These are phyloP conservation scores for Drosophila equinoxialis DNA, from an alignment of 1,140 invertebrate species.

Conservation along the genomic window DNA sequence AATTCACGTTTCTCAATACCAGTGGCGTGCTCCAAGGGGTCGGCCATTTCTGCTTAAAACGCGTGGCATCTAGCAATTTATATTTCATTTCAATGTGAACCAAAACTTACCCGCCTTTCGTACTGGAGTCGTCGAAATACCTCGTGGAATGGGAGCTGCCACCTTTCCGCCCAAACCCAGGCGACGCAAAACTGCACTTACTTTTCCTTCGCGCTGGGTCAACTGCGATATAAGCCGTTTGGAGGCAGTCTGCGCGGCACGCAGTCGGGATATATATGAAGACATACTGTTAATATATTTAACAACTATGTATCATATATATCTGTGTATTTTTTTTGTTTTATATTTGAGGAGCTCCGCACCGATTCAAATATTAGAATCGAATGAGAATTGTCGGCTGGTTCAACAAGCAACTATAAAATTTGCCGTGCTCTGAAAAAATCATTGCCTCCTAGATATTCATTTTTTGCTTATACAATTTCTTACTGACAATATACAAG, in stretches of 20 bases:
- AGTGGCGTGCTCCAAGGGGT: constrained; percentile 95
- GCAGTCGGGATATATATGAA: constrained; percentile 57
- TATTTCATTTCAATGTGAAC: constrained; percentile 25
- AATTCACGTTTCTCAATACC: constrained; percentile 95
- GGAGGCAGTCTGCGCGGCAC: constrained; percentile 40
- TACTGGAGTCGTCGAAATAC: constrained; percentile 54
- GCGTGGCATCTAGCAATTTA: constrained; percentile 31
- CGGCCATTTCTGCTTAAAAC: constrained; percentile 84
- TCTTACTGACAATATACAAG: no score
- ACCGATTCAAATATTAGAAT: not conserved
- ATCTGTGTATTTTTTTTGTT: not conserved
- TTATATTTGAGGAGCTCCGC: not conserved
- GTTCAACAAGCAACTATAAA: not conserved
- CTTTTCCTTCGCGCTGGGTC: constrained; percentile 50
- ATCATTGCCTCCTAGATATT: no score
- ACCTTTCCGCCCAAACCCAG: constrained; percentile 40
- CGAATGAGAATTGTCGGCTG: not conserved
- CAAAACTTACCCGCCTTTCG: constrained; percentile 50
- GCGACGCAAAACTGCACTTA: constrained; percentile 37
- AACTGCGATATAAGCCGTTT: constrained; percentile 69
- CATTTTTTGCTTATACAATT: no score
- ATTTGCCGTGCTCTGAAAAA: not conserved
- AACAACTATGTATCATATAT: not conserved
- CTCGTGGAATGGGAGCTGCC: constrained; percentile 22
- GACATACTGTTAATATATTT: constrained; percentile 41